Evolutionary conservation across 2,888 invertebrate species (phyloP).

Genomic region (Catocala fraxini): DNA sequence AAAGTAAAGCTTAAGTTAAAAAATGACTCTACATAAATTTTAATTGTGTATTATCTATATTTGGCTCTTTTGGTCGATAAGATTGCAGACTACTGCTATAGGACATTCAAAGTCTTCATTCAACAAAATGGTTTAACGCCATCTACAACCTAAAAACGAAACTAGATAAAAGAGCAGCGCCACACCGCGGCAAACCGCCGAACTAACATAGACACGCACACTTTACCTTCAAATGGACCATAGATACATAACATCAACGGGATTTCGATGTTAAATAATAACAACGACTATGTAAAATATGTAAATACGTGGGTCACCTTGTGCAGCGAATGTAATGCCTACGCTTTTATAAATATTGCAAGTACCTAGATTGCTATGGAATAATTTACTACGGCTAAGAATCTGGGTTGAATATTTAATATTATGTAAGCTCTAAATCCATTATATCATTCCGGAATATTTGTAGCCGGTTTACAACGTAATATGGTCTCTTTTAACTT

Average conservation of each 20-base stretch:
- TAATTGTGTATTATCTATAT: too few species aligned
- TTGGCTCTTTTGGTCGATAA: too few species aligned
- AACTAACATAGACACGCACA: conserved; percentile 20
- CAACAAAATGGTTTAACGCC: too few species aligned
- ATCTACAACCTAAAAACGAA: too few species aligned
- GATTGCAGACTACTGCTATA: too few species aligned
- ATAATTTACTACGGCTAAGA: conserved; percentile 4
- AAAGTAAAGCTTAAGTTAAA: too few species aligned
- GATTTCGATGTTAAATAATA: conserved; percentile 28
- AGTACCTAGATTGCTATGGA: conserved; percentile 10
- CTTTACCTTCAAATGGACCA: conserved; percentile 15
- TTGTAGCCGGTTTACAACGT: not conserved
- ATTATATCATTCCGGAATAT: conserved; percentile 1
- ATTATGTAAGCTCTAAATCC: conserved; percentile 8
- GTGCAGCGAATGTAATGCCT: conserved; percentile 51
- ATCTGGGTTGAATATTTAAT: conserved; percentile 16
- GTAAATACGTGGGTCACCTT: conserved; percentile 53
- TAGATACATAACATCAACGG: conserved; percentile 6
- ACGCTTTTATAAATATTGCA: conserved; percentile 21
- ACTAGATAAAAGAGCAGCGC: conserved; percentile 13
- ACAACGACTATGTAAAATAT: conserved; percentile 31
- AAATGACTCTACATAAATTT: too few species aligned
- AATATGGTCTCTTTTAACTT: not conserved
- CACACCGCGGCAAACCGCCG: conserved; percentile 3
- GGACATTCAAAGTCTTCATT: too few species aligned